These are phyloP conservation scores for Charina bottae DNA, from an alignment of 2,113 vertebrate genomes.

Conservation along the genomic window DNA sequence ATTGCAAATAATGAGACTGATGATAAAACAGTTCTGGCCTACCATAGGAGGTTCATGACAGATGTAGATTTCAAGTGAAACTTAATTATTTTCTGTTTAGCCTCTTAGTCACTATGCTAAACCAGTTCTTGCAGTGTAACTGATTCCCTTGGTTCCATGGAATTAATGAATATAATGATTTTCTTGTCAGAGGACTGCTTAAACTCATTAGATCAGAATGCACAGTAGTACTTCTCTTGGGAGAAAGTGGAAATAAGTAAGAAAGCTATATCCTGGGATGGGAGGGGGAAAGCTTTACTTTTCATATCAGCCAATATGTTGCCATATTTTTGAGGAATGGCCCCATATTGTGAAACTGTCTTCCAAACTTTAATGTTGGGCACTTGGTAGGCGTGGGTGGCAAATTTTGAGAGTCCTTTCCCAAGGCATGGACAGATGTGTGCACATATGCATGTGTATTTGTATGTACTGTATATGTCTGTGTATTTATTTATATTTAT, in stretches of 20 bases:
- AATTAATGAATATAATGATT: not conserved
- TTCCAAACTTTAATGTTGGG: not conserved
- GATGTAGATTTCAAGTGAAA: not conserved
- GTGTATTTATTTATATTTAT: not conserved
- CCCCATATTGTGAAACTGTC: not conserved
- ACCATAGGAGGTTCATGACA: not conserved
- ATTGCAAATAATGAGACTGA: not conserved
- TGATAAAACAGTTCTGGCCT: not conserved
- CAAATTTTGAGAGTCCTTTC: not conserved
- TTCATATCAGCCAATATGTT: not conserved
- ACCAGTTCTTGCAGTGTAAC: not conserved
- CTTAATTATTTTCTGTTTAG: not conserved
- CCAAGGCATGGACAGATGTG: not conserved
- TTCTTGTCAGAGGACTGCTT: not conserved
- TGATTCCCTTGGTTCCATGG: not conserved
- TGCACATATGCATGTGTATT: not conserved
- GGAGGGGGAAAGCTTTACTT: not conserved
- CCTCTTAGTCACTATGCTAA: not conserved
- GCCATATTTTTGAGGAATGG: not conserved
- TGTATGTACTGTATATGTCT: not conserved
- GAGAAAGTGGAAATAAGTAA: not conserved
- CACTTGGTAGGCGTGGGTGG: not conserved
- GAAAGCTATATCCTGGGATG: not conserved
- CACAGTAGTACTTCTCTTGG: not conserved
- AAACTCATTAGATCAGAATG: not conserved